Percentiles rank a stretch among this genome's conserved stretches.
These are phyloP conservation scores for Phrynosoma platyrhinos DNA, from an alignment of 2,113 vertebrate species.

Conservation along the genomic window DNA sequence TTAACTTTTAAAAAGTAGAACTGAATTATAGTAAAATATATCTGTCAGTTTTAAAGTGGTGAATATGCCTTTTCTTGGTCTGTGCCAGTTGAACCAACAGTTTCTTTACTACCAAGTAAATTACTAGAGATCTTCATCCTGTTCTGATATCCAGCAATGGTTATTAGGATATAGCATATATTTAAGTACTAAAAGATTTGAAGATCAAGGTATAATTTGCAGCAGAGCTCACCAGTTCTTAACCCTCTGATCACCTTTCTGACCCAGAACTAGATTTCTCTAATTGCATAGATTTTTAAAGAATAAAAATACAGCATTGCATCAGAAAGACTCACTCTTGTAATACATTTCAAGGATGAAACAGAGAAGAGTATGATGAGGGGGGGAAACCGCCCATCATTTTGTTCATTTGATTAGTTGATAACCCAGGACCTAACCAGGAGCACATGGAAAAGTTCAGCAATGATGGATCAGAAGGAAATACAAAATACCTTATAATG, in stretches of 20 bases:
- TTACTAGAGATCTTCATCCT: not conserved
- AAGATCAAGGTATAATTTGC: not conserved
- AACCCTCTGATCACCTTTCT: not conserved
- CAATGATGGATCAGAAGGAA: not conserved
- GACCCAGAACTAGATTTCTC: not conserved
- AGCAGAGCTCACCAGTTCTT: not conserved
- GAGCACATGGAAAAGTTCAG: slow-evolving; percentile 39
- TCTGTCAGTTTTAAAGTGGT: too few species aligned
- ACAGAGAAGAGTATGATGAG: not conserved
- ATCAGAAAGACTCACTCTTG: too few species aligned
- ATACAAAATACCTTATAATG: slow-evolving; percentile 21
- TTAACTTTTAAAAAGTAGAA: too few species aligned
- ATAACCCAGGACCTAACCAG: slow-evolving; percentile 16
- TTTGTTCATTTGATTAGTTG: slow-evolving; percentile 18
- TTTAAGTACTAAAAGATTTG: not conserved
- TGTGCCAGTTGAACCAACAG: not conserved
- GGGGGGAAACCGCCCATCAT: not conserved
- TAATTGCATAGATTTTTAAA: not conserved
- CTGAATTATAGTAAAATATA: not conserved
- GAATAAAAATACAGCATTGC: not conserved
- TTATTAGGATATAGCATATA: not conserved
- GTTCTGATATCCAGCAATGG: not conserved
- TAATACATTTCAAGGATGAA: not conserved
- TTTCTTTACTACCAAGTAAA: not conserved
- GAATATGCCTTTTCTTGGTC: too few species aligned